A percentile compares a stretch with the other conserved stretches of the same genome.
Evolutionary conservation across 2,797 vertebrate genomes (phyloP).

Genomic region (Epinephelus coioides): DNA sequence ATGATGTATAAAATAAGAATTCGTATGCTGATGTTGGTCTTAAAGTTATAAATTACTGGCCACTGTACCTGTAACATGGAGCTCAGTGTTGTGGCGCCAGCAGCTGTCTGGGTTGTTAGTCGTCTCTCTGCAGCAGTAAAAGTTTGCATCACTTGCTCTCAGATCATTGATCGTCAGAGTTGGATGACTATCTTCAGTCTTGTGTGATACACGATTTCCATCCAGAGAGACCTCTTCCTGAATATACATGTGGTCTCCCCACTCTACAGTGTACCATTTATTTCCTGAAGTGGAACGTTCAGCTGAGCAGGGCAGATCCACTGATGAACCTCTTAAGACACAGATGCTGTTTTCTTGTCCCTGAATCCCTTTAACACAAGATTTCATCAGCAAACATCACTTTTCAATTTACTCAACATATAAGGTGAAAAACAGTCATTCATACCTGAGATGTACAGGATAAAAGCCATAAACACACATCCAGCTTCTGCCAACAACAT

Average conservation of each 20-base stretch:
- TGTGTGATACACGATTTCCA: not conserved
- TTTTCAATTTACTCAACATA: not conserved
- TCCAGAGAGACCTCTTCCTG: not conserved
- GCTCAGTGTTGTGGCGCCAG: constrained; percentile 20
- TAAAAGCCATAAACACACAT: not conserved
- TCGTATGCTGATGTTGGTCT: no score
- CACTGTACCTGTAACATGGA: constrained; percentile 5
- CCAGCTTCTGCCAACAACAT: constrained; percentile 18
- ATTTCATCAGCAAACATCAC: not conserved
- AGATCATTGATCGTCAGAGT: constrained; percentile 36
- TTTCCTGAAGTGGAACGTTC: not conserved
- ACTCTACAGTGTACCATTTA: constrained; percentile 7
- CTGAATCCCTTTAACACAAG: constrained; percentile 5
- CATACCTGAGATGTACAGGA: constrained; percentile 27
- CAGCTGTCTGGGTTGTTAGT: accelerated
- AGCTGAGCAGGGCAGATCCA: constrained; percentile 25
- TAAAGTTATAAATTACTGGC: no score
- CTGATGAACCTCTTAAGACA: constrained; percentile 27
- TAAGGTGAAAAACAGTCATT: not conserved
- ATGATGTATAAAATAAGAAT: not conserved
- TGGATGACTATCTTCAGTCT: not conserved
- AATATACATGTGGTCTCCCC: accelerated
- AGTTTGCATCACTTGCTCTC: constrained; percentile 4
- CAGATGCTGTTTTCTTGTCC: not conserved
- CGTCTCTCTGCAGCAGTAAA: constrained; percentile 34